phyloP scores from a whole-genome alignment of 2,797 vertebrate genomes.

The Myoxocephalus aenaeus region DNA sequence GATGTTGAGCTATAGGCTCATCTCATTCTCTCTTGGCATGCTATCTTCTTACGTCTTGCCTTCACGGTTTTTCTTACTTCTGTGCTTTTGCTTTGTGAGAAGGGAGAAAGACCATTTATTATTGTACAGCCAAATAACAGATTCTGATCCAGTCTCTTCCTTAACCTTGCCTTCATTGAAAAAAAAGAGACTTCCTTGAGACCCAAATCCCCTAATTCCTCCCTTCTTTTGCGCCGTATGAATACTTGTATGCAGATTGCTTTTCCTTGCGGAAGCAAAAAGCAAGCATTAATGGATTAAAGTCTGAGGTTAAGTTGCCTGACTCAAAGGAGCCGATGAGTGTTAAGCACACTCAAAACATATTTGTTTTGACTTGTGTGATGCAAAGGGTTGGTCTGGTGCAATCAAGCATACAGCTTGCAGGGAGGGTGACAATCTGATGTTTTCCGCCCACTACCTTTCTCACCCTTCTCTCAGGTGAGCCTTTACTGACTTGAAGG shows the following conservation, averaged over 20 bases:
- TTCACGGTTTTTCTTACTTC: background rate
- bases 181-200: constrained; percentile 56
- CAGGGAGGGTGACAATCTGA: constrained; percentile 29
- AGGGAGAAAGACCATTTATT: background rate
- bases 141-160: constrained; percentile 5
- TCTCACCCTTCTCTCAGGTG: constrained; percentile 55
- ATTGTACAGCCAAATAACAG: constrained; percentile 17
- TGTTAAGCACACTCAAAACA: constrained; percentile 10
- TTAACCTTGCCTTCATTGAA: constrained; percentile 7
- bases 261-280: constrained; percentile 41
- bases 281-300: constrained; percentile 60
- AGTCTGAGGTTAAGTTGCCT: constrained; percentile 41
- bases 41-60: constrained; percentile 16
- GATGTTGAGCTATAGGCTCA: constrained; percentile 9
- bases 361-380: constrained; percentile 45
- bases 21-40: constrained; percentile 17
- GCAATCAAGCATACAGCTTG: constrained; percentile 23
- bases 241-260: constrained; percentile 59
- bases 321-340: constrained; percentile 27
- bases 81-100: constrained; percentile 11
- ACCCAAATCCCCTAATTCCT: constrained; percentile 57
- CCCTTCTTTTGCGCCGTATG: constrained; percentile 19
- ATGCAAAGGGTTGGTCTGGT: background rate
- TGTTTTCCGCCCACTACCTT: constrained; percentile 40
- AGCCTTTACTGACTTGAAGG: constrained; percentile 45